Conservation (phyloP, 2,113 vertebrate genomes). For the Pangasianodon gigas region DNA sequence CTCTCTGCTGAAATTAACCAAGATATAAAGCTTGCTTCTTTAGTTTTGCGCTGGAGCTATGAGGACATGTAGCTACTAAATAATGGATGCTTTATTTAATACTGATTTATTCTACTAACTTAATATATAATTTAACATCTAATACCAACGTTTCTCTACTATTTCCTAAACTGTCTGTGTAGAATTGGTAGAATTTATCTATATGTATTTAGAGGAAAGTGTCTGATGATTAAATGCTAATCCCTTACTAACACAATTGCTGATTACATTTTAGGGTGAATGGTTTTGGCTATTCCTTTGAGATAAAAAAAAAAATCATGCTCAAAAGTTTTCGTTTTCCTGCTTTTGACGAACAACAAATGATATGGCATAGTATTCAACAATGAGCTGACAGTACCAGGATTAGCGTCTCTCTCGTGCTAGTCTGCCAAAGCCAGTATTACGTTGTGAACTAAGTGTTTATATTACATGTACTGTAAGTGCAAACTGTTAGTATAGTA, state of each 20-base stretch:
- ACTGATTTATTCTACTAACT: neutral
- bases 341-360: no score
- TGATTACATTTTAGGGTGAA: neutral
- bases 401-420: neutral
- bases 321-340: no score
- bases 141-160: neutral
- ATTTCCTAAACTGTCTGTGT: neutral
- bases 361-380: neutral
- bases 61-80: no score
- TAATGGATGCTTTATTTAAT: neutral
- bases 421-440: neutral
- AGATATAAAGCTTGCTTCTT: neutral
- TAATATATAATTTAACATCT: neutral
- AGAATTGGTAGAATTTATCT: neutral
- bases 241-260: neutral
- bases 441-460: neutral
- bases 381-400: neutral
- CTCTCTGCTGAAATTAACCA: neutral
- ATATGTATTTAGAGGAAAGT: neutral
- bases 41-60: neutral
- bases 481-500: neutral
- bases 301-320: no score
- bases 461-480: neutral
- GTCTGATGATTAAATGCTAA: neutral
- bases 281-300: neutral